Evolutionary conservation across 2,113 vertebrate species (phyloP).

Genomic region (Microcebus murinus): DNA sequence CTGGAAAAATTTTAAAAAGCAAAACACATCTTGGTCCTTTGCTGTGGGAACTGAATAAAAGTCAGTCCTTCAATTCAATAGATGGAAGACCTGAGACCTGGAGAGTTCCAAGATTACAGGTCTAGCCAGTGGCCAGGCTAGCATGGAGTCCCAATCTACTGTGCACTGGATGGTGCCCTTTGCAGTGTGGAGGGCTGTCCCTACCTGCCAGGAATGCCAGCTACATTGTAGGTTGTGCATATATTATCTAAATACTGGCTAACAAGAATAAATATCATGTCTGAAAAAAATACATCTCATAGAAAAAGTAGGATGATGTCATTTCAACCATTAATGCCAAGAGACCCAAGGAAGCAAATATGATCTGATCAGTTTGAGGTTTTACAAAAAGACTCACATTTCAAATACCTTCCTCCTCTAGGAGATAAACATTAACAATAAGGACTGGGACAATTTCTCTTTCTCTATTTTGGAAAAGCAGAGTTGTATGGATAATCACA

Average conservation of each 20-base stretch:
- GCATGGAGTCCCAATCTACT: not conserved
- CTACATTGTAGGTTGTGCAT: not conserved
- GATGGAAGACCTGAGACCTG: not conserved
- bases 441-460: not conserved
- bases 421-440: constrained; percentile 3
- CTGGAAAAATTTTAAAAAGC: not conserved
- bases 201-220: not conserved
- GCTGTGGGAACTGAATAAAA: not conserved
- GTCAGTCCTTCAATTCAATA: constrained; percentile 7
- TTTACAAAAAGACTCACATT: constrained; percentile 37
- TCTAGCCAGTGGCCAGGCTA: not conserved
- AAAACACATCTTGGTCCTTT: constrained; percentile 37
- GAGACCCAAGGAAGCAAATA: not conserved
- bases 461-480: not conserved
- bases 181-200: not conserved
- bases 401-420: not conserved
- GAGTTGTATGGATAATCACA: not conserved
- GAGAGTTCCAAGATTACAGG: not conserved
- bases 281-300: constrained; percentile 33
- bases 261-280: not conserved
- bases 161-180: not conserved
- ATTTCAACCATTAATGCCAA: constrained; percentile 24
- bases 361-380: not conserved
- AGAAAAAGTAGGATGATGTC: constrained; percentile 50
- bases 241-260: not conserved